A percentile compares a stretch with the other conserved stretches of the same genome.
phyloP scores from a whole-genome alignment of 2,888 invertebrate genomes.

The Euplexia lucipara region DNA sequence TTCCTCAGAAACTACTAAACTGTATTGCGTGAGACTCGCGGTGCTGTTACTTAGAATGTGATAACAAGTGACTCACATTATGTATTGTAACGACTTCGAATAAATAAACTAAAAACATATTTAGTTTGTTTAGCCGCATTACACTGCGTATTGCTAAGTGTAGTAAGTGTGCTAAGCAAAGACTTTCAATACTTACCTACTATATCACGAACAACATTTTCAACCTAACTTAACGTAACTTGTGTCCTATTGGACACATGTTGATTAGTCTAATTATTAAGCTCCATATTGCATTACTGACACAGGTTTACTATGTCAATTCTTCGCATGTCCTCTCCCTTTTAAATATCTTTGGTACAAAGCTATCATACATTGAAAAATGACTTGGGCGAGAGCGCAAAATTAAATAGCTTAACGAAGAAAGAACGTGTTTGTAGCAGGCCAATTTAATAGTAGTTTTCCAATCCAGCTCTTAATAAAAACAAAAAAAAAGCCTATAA shows the following conservation, averaged over 20 bases:
- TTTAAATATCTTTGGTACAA: no score
- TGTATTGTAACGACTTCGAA: constrained; percentile 26
- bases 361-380: neutral
- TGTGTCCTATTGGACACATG: no score
- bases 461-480: neutral
- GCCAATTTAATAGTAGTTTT: constrained; percentile 15
- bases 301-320: no score
- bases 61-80: constrained; percentile 2
- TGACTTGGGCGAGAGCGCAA: neutral
- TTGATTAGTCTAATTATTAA: no score
- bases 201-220: no score
- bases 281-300: no score
- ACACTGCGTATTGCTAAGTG: neutral
- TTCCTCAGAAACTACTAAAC: neutral
- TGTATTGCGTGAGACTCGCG: neutral
- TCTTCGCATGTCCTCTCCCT: no score
- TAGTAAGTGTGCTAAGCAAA: neutral
- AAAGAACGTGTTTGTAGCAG: neutral
- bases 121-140: constrained; percentile 4
- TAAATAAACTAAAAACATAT: constrained; percentile 8
- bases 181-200: no score
- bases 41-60: neutral
- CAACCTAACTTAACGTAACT: no score
- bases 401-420: neutral
- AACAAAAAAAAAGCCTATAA: constrained; percentile 14